Percentiles rank a stretch among this genome's conserved stretches.
These are phyloP conservation scores for Pteronura brasiliensis DNA, from an alignment of 2,113 vertebrate genomes.

Conservation along the genomic window DNA sequence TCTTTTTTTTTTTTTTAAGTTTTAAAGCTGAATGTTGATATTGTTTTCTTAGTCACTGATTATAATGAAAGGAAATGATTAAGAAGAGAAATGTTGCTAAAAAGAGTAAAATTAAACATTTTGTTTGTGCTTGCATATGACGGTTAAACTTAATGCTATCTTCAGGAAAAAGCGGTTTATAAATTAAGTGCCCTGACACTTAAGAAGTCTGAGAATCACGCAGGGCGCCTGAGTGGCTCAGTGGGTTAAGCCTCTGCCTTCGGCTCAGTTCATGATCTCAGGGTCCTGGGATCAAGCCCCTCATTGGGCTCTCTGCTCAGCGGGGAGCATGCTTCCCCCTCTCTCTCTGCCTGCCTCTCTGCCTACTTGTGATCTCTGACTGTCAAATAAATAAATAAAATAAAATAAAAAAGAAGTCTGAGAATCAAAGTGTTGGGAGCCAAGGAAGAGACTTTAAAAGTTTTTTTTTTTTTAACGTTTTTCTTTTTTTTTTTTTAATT, in stretches of 20 bases:
- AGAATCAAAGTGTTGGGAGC: neutral
- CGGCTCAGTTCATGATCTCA: no score
- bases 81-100: constrained; percentile 54
- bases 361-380: no score
- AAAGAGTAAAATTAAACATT: constrained; percentile 45
- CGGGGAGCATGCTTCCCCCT: no score
- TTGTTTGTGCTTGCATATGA: constrained; percentile 1
- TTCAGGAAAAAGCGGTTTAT: constrained; percentile 45
- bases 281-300: no score
- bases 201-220: constrained; percentile 32
- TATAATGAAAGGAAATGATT: constrained; percentile 63
- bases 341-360: no score
- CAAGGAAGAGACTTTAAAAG: neutral
- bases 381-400: no score
- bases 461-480: neutral
- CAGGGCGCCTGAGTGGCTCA: no score
- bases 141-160: neutral
- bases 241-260: no score
- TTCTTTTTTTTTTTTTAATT: no score
- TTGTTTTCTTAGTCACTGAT: constrained; percentile 36
- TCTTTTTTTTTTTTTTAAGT: neutral
- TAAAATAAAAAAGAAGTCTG: neutral
- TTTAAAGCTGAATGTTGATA: constrained; percentile 23
- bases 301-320: no score
- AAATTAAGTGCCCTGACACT: constrained; percentile 54